Conservation (phyloP, 2,797 vertebrate species). For the Betta splendens region DNA sequence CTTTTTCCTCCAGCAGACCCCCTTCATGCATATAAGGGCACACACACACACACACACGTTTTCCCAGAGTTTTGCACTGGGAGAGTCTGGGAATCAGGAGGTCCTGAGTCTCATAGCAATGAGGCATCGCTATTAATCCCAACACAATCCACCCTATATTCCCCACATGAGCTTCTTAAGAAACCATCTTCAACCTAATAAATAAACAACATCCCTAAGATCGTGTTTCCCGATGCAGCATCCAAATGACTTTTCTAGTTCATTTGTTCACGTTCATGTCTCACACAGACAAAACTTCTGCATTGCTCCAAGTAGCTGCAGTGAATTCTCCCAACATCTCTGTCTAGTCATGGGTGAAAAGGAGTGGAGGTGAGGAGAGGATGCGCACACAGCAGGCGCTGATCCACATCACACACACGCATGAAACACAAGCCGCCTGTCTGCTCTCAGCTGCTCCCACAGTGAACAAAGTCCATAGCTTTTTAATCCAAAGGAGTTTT, state of each 20-base stretch:
- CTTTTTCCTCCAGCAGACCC: slow-evolving; percentile 58
- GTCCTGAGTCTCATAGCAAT: slow-evolving; percentile 60
- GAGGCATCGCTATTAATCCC: slow-evolving; percentile 37
- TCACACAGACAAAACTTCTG: no score
- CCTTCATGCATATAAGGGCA: slow-evolving; percentile 20
- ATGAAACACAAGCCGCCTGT: background rate
- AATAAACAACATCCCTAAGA: background rate
- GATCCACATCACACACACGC: slow-evolving; percentile 18
- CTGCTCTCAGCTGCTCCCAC: slow-evolving; percentile 9
- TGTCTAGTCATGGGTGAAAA: no score
- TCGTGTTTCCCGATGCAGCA: no score
- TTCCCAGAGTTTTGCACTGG: slow-evolving; percentile 53
- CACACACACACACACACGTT: slow-evolving; percentile 38
- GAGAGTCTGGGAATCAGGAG: slow-evolving; percentile 57
- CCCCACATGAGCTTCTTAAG: background rate
- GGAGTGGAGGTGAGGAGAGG: no score
- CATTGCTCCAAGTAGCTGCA: no score
- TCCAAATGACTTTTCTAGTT: no score
- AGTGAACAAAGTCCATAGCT: background rate
- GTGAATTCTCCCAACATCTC: no score
- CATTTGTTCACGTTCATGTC: no score
- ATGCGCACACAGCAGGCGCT: background rate
- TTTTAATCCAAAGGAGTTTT: slow-evolving; percentile 33
- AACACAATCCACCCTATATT: background rate
- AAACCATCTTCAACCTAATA: background rate